Base-by-base conservation (phyloP, 2,888 invertebrate species). In the Pyrocoelia pectoralis region DNA sequence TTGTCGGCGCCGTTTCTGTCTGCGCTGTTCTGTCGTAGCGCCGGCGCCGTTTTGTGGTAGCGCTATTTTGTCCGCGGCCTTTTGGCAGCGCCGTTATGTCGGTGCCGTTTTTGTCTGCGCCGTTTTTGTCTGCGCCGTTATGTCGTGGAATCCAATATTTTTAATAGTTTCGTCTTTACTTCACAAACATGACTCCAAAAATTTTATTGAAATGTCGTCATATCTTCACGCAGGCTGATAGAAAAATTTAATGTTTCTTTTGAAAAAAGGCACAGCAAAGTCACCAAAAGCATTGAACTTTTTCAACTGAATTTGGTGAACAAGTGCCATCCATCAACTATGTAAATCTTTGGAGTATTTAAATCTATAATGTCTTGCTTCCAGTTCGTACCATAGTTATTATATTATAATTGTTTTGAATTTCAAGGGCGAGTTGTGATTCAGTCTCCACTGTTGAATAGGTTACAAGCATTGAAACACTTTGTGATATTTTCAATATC, bases 301-400 rank as follows among this genome's bases (percentile, higher is more conserved):
- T 41, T 41, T 41, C 14, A 41, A 41, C 41, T 41, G 41, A 41
- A 41, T 41, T 41, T 41, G 13, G 41, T 41, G 41, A 41, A 41
- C 13, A 41, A 41, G 41, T 41, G 14, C 38, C 38, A 41, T 24
- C 24, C 24, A 24, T 24, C 24, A 24, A 24, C 41, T 13, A 5
- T 13, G 41, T 41, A 41, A 12, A 38, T 38, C n/a, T 38, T 38
- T 38, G 38, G 13, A 38, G 38, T 38, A 12, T 38, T 38, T 38
- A 38, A 38, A 38, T 38, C 38, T 38, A 38, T 38, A 38, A 38
- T 38, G 12, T 38, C 12, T 38, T 38, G 38, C 38, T 38, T 9
- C 10, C 8, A 38, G 38, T 12, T 38, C n/a, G 12, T 12, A 38
- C 38, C 38, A 9, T n/a, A 38, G 38, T n/a, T n/a, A n/a, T n/a